Evolutionary conservation across 2,888 invertebrate species (phyloP), one percentile per base, ranked within the genome.

Genomic region (Polyommatus icarus): DNA sequence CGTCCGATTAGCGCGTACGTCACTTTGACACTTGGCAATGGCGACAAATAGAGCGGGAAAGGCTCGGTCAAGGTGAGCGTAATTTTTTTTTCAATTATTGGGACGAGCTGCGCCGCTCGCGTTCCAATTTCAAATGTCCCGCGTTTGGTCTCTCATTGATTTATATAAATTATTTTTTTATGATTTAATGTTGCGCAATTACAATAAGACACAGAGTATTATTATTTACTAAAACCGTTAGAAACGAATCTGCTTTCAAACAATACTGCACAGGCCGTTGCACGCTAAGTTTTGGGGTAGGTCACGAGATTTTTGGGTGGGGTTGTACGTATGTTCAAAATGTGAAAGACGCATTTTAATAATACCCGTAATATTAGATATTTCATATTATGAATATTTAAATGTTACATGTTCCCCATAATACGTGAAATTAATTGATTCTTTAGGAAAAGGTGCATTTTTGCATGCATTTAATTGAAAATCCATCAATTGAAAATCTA

Each of bases 1-100:
- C 78, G 79, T 80, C 79, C 79, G 80, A 82, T 91, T 90, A 88
- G 89, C 92, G 92, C 90, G 87, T 87, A 91, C 89, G 92, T 92
- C 92, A 92, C 91, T 91, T 89, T 91, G 90, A 90, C 90, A 90
- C 84, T 81, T 87, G 88, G 88, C 89, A 88, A 87, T 86, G 88
- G 84, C 78, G 88, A 84, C 78, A 86, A 88, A 82, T 88, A 83
- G 86, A 87, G 86, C 87, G 84, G 82, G 82, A 71, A 85, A 86
- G 87, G 82, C 85, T 86, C 84, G 85, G 87, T 87, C 92, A 92
- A 93, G 92, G 93, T 85, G 81, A 90, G 83, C 86, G 80, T 85
- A 86, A 83, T 85, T 78, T 72, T 72, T 72, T 72, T 71, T 36
- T 40, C 71, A 71, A 71, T 36, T 20, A 40, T 20, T 40, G 40